These are phyloP conservation scores for Balearica regulorum DNA, from an alignment of 2,797 vertebrate genomes.

Conservation along the genomic window DNA sequence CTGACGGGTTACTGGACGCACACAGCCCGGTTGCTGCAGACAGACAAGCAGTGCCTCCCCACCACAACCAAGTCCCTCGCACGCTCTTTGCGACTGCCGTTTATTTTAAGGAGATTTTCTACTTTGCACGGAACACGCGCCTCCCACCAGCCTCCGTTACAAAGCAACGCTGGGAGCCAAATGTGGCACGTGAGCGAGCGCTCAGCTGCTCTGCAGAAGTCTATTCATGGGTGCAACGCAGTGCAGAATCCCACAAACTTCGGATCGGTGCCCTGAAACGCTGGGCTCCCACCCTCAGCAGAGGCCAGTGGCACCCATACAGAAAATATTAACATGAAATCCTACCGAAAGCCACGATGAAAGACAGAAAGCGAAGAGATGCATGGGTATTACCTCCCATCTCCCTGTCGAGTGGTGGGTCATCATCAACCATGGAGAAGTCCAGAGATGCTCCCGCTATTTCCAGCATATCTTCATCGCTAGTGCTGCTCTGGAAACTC, in stretches of 20 bases:
- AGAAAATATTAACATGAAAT: neutral
- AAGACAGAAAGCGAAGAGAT: neutral
- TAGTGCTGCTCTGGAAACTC: slow-evolving; percentile 82
- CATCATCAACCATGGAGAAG: slow-evolving; percentile 84
- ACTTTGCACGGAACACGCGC: neutral
- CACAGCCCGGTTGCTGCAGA: neutral
- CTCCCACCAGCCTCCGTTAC: neutral
- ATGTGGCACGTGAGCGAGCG: neutral
- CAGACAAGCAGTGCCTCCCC: neutral
- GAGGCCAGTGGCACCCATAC: rapidly evolving
- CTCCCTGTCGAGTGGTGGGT: slow-evolving; percentile 83
- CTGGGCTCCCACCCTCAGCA: neutral
- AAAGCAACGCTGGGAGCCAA: neutral
- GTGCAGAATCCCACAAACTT: neutral
- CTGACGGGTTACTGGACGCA: neutral
- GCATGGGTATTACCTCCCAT: slow-evolving; percentile 73
- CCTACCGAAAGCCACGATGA: neutral
- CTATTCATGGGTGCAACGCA: too few relatives aligned
- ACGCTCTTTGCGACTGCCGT: rapidly evolving
- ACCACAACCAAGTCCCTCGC: neutral
- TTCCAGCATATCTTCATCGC: slow-evolving; percentile 94
- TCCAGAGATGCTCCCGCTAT: slow-evolving; percentile 86
- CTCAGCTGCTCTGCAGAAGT: neutral
- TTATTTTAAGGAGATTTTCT: neutral
- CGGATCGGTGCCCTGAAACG: neutral